Base-by-base conservation (phyloP, 2,797 vertebrate species). In the Poecile montanus region DNA sequence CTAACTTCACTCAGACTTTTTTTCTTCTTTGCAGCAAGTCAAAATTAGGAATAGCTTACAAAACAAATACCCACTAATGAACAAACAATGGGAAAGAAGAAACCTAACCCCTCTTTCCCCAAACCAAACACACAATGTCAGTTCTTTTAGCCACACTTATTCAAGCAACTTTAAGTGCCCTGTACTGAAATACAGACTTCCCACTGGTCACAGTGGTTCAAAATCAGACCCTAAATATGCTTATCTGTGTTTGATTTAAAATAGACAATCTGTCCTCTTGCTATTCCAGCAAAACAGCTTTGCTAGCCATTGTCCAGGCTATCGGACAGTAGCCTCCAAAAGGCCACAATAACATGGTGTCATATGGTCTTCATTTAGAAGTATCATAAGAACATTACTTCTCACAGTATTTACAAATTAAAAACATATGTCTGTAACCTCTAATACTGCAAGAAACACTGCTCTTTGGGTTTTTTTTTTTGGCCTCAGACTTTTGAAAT, bases 341-440 rank as follows among this genome's bases (percentile, higher is more conserved):
- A 81, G 93, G 94, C 76, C 88, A 84, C 86, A 94, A 10, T 4
- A 44, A 95, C 91, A 94, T 87, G 91, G 16, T 57, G 57, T 94
- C 98, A 97, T 97, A 91, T 97, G 97, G 97, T 97, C 96, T 81
- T 96, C 97, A 97, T 98, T 98, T 96, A 92, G 86, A 72, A 96
- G 97, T 96, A 98, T 95, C 96, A 96, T 80, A 97, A 97, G 96
- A 97, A 96, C 96, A 97, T 95, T 90, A 96, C 94, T 98, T 97
- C 97, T 97, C 96, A 96, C 96, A 97, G 97, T 94, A 97, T 96
- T 97, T 97, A 94, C 95, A 98, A 98, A 98, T 98, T 86, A 91
- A 96, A 98, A 97, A 85, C 97, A 98, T 57, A 96, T 95, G 97
- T 90, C 65, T 82, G 18, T 89, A 95, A 94, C 95, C 97, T 97